phyloP scores from a whole-genome alignment of 2,113 vertebrate species.

The Orycteropus afer region DNA sequence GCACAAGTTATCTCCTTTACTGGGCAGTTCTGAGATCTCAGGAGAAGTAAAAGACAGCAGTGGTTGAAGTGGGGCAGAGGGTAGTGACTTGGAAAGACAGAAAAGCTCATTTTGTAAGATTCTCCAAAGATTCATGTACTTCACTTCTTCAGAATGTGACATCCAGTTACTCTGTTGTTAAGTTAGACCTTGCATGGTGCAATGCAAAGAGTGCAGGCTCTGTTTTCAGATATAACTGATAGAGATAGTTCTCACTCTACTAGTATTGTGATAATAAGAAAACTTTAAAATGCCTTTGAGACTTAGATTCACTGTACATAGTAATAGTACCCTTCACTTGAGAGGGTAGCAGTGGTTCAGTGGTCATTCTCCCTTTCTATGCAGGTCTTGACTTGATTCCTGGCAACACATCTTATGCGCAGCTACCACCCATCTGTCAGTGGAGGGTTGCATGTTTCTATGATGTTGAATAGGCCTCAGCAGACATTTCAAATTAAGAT shows the following conservation, averaged over 20 bases:
- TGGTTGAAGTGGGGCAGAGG: not conserved
- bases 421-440: too few species aligned
- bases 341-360: too few species aligned
- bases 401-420: too few species aligned
- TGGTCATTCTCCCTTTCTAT: too few species aligned
- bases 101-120: not conserved
- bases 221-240: not conserved
- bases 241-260: not conserved
- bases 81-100: not conserved
- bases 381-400: too few species aligned
- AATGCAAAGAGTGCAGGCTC: not conserved
- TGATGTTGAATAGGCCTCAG: too few species aligned
- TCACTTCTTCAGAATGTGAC: not conserved
- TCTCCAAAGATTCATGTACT: not conserved
- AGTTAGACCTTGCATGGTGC: not conserved
- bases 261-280: not conserved
- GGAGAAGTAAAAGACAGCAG: not conserved
- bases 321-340: not conserved
- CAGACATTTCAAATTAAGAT: too few species aligned
- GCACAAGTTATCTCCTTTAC: not conserved
- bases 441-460: too few species aligned
- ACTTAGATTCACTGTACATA: not conserved
- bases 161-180: constrained; percentile 3
- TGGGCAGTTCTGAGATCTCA: not conserved
- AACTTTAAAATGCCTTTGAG: not conserved